A percentile compares a stretch with the other conserved stretches of the same genome.
phyloP scores from a whole-genome alignment of 2,888 invertebrate species.

The Thyatira batis region DNA sequence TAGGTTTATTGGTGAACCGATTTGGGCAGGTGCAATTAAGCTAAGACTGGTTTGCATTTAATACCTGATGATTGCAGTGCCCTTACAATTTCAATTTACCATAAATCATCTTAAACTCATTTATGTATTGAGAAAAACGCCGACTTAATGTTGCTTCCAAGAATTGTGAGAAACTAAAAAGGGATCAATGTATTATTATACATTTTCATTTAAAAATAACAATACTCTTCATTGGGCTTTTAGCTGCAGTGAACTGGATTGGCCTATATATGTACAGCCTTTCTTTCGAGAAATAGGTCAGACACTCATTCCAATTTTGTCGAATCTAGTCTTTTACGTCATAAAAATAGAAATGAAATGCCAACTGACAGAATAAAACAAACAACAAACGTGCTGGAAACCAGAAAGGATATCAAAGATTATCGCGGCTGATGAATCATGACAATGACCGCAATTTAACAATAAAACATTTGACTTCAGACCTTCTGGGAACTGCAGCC shows the following conservation, averaged over 20 bases:
- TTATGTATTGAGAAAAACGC: not conserved
- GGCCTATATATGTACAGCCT: not conserved
- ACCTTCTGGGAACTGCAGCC: constrained; percentile 63
- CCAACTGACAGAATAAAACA: not conserved
- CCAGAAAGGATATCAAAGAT: constrained; percentile 69
- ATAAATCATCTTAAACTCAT: not conserved
- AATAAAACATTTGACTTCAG: constrained; percentile 51
- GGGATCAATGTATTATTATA: not conserved
- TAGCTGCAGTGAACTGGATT: not conserved
- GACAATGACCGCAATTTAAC: constrained; percentile 31
- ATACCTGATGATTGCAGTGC: not conserved
- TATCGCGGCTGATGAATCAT: constrained; percentile 63
- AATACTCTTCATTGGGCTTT: not conserved
- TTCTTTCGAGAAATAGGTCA: not conserved
- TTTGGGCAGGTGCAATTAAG: not conserved
- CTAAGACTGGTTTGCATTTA: not conserved
- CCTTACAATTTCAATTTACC: not conserved
- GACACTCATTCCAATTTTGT: not conserved
- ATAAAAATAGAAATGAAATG: not conserved
- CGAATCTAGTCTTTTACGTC: not conserved
- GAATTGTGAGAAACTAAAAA: not conserved
- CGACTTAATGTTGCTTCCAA: not conserved
- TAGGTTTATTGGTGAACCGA: not conserved
- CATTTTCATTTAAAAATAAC: not conserved
- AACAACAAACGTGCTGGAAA: constrained; percentile 48